A percentile compares a stretch with the other conserved stretches of the same genome.
Conservation (phyloP, 2,797 vertebrate species). For the Peromyscus melanophrys region DNA sequence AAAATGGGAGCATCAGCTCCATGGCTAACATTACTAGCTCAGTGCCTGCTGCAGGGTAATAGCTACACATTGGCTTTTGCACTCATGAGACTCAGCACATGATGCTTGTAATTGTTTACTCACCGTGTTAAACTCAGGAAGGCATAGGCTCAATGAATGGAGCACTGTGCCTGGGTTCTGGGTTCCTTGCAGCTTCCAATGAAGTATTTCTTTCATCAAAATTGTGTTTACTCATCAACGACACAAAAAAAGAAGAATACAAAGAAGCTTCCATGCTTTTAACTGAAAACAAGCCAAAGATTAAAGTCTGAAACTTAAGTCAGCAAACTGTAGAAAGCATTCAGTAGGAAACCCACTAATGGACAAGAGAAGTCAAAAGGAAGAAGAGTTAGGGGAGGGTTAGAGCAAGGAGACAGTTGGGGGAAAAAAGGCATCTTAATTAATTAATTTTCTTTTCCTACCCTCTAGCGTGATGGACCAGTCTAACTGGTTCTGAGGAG, state of each 20-base stretch:
- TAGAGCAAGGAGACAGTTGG: background rate
- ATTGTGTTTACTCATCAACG: background rate
- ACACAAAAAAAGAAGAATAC: background rate
- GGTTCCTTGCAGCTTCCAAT: background rate
- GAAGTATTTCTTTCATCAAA: background rate
- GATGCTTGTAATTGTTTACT: background rate
- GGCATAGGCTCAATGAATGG: background rate
- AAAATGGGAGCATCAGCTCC: background rate
- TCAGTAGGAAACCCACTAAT: background rate
- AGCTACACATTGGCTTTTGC: background rate
- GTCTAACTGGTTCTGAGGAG: conserved; percentile 43
- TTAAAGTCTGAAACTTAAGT: conserved; percentile 11
- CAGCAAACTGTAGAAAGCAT: background rate
- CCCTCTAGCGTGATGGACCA: conserved; percentile 74
- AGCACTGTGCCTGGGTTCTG: background rate
- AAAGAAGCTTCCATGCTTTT: background rate
- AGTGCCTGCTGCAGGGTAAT: background rate
- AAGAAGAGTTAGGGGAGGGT: accelerated
- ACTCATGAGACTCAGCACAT: background rate
- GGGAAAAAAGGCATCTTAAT: background rate
- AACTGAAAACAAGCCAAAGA: background rate
- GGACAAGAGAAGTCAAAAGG: background rate
- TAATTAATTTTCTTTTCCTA: background rate
- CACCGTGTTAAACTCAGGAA: background rate
- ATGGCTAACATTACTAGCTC: background rate